Evolutionary conservation across 2,888 invertebrate species (phyloP).

Genomic region (Orthosia gracilis): DNA sequence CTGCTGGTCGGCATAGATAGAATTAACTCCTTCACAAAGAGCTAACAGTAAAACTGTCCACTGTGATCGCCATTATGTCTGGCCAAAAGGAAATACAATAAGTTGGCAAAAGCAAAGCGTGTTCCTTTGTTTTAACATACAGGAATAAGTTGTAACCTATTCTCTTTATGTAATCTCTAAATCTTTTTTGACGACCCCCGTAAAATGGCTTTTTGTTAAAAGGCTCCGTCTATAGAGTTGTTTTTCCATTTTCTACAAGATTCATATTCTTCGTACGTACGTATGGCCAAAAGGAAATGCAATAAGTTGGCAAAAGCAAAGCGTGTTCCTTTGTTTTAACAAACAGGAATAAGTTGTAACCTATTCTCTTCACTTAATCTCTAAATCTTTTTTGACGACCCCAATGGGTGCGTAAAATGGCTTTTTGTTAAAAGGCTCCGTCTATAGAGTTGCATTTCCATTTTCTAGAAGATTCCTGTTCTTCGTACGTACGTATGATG

Average conservation of each 20-base stretch:
- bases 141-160: neutral
- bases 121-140: neutral
- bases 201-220: too few species aligned
- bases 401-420: neutral
- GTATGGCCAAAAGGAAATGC: neutral
- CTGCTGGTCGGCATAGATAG: too few species aligned
- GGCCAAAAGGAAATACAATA: neutral
- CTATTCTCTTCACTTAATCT: conserved; percentile 15
- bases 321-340: neutral
- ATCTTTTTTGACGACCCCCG: too few species aligned
- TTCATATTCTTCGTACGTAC: too few species aligned
- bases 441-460: too few species aligned
- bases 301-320: neutral
- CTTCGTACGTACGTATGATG: too few species aligned
- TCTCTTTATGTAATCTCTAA: too few species aligned
- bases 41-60: neutral
- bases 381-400: conserved; percentile 23
- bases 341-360: neutral
- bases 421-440: neutral
- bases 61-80: too few species aligned
- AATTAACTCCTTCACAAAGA: too few species aligned
- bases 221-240: too few species aligned
- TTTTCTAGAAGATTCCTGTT: too few species aligned
- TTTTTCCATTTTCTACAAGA: too few species aligned
- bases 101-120: neutral